Evolutionary conservation across 1,140 invertebrate species (phyloP).

Genomic region (Leucophenga varia): DNA sequence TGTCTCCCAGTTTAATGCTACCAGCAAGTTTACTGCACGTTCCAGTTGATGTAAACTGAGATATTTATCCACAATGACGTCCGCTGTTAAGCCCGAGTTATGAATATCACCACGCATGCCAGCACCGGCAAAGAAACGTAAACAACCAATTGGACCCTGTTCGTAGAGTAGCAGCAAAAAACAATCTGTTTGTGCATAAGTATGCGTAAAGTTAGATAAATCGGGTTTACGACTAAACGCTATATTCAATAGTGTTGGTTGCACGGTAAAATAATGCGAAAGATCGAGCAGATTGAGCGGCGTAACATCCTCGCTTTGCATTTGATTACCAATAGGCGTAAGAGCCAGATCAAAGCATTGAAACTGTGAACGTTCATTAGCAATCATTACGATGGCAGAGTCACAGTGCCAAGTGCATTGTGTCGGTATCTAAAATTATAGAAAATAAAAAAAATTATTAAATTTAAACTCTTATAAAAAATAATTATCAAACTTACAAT

Average conservation of each 20-base stretch:
- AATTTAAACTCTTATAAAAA: neutral
- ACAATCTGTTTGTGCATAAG: conserved; percentile 58
- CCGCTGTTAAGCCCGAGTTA: conserved; percentile 59
- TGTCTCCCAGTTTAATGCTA: conserved; percentile 72
- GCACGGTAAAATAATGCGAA: conserved; percentile 67
- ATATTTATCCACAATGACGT: conserved; percentile 68
- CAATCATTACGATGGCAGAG: conserved; percentile 68
- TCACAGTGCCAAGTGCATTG: conserved; percentile 72
- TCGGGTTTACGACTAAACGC: conserved; percentile 63
- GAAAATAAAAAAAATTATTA: conserved; percentile 16
- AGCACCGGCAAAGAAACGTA: conserved; percentile 44
- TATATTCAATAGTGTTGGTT: conserved; percentile 61
- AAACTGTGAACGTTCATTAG: conserved; percentile 72
- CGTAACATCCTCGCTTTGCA: conserved; percentile 68
- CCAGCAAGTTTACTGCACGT: conserved; percentile 69
- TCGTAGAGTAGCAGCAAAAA: conserved; percentile 64
- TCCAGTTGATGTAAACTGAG: conserved; percentile 66
- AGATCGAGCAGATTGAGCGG: conserved; percentile 68
- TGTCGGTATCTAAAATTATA: conserved; percentile 73
- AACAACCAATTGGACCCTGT: conserved; percentile 59
- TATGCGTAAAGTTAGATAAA: conserved; percentile 54
- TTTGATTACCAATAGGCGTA: conserved; percentile 67
- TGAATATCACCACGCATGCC: conserved; percentile 51
- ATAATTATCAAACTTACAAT: conserved; percentile 61
- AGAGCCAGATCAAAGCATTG: conserved; percentile 78